Percentiles rank a stretch among this genome's conserved stretches.
These are phyloP conservation scores for Hylaeus anthracinus DNA, from an alignment of 1,140 invertebrate species.

Conservation along the genomic window DNA sequence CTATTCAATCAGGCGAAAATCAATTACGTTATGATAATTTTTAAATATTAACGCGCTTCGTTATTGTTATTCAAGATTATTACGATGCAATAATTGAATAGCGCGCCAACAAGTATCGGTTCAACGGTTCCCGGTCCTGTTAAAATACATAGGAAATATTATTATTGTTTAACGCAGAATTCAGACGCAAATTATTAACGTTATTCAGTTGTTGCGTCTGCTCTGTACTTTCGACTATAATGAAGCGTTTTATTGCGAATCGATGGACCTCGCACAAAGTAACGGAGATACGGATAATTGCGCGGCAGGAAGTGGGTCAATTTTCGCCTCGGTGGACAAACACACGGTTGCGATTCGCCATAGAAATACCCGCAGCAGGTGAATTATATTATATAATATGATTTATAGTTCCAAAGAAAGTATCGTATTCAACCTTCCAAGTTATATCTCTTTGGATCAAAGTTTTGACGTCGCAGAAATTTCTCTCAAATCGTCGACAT, in stretches of 20 bases:
- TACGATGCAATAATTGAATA: background rate
- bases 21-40: background rate
- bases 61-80: background rate
- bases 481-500: too few relatives aligned
- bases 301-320: constrained; percentile 38
- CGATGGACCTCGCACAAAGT: constrained; percentile 24
- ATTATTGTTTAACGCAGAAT: background rate
- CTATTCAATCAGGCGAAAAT: too few relatives aligned
- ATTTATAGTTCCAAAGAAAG: too few relatives aligned
- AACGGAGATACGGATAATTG: constrained; percentile 33
- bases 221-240: constrained; percentile 13
- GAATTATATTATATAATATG: background rate
- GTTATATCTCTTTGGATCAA: background rate
- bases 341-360: constrained; percentile 15
- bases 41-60: background rate
- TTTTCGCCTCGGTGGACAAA: constrained; percentile 40
- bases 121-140: background rate
- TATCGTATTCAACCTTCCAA: too few relatives aligned
- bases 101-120: background rate
- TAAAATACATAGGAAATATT: background rate
- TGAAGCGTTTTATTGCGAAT: constrained; percentile 34
- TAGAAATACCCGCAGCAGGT: background rate
- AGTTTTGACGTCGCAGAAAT: too few relatives aligned
- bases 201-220: constrained; percentile 5
- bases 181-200: constrained; percentile 9